Conservation (phyloP, 2,888 invertebrate genomes). For the Ornithoptera priamus region DNA sequence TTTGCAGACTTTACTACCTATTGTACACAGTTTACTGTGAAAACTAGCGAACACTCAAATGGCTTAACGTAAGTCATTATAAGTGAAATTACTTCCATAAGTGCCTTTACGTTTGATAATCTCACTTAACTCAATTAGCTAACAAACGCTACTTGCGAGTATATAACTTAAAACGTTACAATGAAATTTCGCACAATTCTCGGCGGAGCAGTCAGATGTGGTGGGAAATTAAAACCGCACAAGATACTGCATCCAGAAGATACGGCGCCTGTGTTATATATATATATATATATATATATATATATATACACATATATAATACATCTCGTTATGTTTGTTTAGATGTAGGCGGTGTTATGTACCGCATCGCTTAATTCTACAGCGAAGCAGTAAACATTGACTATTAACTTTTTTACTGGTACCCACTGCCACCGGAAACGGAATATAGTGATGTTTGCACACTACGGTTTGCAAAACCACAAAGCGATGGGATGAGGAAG, state of each 20-base stretch:
- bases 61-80: not conserved
- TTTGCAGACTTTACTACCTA: not conserved
- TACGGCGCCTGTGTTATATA: not conserved
- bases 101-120: conserved; percentile 6
- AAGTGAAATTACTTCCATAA: conserved; percentile 8
- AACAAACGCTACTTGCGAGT: not conserved
- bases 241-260: not conserved
- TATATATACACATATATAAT: not conserved
- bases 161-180: conserved; percentile 7
- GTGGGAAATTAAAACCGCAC: conserved; percentile 1
- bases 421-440: too few species aligned
- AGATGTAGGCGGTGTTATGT: not conserved
- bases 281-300: not conserved
- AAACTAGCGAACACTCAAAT: not conserved
- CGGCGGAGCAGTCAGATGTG: conserved; percentile 3
- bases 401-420: too few species aligned
- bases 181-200: conserved; percentile 8
- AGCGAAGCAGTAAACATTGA: too few species aligned
- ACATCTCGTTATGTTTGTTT: too few species aligned
- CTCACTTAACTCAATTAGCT: conserved; percentile 12
- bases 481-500: too few species aligned
- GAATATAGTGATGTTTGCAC: too few species aligned
- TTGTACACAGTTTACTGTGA: not conserved
- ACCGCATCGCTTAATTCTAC: not conserved
- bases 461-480: too few species aligned